phyloP scores from a whole-genome alignment of 1,140 invertebrate genomes.

The Drosophila orena region DNA sequence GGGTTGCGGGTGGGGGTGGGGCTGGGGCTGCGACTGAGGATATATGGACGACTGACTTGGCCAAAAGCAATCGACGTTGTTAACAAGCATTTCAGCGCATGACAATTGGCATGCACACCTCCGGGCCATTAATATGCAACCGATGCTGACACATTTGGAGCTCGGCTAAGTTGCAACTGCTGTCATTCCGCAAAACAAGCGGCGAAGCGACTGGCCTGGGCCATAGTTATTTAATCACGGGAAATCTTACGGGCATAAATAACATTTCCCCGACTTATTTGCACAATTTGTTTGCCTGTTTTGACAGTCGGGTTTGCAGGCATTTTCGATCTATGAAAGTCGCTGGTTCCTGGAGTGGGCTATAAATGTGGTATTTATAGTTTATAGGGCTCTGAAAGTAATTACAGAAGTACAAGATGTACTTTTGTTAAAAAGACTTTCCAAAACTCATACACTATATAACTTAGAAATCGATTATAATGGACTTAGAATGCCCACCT shows the following conservation, averaged over 20 bases:
- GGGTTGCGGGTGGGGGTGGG: neutral
- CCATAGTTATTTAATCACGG: slow-evolving; percentile 71
- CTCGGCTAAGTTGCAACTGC: slow-evolving; percentile 33
- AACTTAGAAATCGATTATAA: too few species aligned
- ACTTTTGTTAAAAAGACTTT: neutral
- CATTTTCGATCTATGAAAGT: slow-evolving; percentile 37
- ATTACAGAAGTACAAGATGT: neutral
- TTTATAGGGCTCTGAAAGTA: slow-evolving; percentile 5
- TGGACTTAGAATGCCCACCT: too few species aligned
- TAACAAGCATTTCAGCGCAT: slow-evolving; percentile 84
- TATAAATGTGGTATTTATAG: neutral
- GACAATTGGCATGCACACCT: slow-evolving; percentile 83
- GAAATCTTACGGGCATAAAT: slow-evolving; percentile 70
- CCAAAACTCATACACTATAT: too few species aligned
- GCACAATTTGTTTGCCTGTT: slow-evolving; percentile 82
- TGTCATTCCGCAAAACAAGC: slow-evolving; percentile 58
- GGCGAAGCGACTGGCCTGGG: slow-evolving; percentile 27
- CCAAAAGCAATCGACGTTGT: slow-evolving; percentile 80
- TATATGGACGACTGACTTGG: slow-evolving; percentile 17
- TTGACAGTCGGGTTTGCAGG: slow-evolving; percentile 70
- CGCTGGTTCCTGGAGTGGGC: neutral
- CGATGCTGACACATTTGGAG: slow-evolving; percentile 66
- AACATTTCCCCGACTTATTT: slow-evolving; percentile 80
- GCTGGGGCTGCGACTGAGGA: neutral
- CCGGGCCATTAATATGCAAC: slow-evolving; percentile 75